phyloP scores from a whole-genome alignment of 1,140 invertebrate species.

The Panulirus ornatus region DNA sequence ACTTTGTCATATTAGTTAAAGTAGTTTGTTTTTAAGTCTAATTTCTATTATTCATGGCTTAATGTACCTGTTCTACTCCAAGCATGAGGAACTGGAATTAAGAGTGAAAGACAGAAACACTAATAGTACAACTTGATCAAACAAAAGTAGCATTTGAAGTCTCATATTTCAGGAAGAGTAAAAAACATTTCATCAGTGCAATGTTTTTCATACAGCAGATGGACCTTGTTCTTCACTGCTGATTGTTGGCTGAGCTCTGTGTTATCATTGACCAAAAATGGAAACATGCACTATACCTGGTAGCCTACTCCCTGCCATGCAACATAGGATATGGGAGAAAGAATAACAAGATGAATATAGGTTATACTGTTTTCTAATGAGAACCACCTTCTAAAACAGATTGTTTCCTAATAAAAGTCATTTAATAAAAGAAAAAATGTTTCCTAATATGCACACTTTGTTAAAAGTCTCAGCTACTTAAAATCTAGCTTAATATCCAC shows the following conservation, averaged over 20 bases:
- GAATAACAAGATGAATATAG: conserved; percentile 19
- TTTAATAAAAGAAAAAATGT: too few species aligned
- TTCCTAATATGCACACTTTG: too few species aligned
- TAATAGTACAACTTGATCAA: too few species aligned
- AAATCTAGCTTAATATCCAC: not conserved
- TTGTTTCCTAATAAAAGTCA: too few species aligned
- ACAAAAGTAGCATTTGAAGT: too few species aligned
- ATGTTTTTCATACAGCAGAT: not conserved
- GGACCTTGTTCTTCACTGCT: conserved; percentile 12
- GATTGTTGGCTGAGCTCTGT: not conserved
- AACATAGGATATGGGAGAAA: conserved; percentile 21
- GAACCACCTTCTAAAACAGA: too few species aligned
- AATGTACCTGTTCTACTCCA: too few species aligned
- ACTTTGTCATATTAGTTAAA: too few species aligned
- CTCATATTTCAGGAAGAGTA: not conserved
- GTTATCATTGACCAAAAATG: not conserved
- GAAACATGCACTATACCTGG: conserved; percentile 58
- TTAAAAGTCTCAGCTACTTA: not conserved
- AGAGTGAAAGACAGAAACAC: too few species aligned
- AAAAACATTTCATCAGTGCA: not conserved
- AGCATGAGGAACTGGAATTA: too few species aligned
- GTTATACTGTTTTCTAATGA: not conserved
- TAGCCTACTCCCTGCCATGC: conserved; percentile 61
- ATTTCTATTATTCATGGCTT: too few species aligned
- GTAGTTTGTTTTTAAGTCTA: too few species aligned